phyloP scores from a whole-genome alignment of 2,797 vertebrate species.

The Falco cherrug region DNA sequence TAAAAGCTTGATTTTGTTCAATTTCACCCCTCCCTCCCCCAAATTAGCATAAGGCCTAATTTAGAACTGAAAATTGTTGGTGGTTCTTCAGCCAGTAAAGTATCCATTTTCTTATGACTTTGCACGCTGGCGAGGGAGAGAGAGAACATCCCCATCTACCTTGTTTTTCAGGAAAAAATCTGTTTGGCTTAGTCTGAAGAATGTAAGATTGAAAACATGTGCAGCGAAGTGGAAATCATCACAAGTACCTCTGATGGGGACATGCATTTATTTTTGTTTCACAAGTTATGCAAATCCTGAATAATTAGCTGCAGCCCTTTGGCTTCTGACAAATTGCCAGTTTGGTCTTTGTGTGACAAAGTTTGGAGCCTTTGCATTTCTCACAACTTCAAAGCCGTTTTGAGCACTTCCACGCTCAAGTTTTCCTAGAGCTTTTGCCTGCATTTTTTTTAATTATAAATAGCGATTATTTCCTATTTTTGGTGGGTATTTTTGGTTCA shows the following conservation, averaged over 20 bases:
- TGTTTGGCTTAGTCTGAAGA: conserved; percentile 32
- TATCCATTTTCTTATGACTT: not conserved
- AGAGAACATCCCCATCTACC: not conserved
- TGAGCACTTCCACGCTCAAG: not conserved
- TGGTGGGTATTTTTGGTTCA: not conserved
- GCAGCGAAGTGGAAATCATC: conserved; percentile 49
- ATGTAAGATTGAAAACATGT: conserved; percentile 23
- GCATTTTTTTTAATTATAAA: not conserved
- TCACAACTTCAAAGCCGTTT: not conserved
- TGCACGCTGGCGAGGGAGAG: accelerated
- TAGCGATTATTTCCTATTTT: not conserved
- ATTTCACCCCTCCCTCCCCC: not conserved
- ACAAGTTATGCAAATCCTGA: conserved; percentile 47
- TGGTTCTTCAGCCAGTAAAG: not conserved
- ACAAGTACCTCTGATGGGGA: conserved; percentile 42
- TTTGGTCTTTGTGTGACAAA: not conserved
- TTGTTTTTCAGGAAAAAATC: conserved; percentile 43
- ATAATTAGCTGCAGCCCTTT: conserved; percentile 62
- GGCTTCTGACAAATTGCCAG: conserved; percentile 51
- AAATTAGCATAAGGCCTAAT: not conserved
- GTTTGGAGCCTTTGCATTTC: not conserved
- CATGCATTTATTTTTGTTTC: conserved; percentile 58
- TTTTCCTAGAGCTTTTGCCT: not conserved
- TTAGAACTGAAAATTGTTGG: not conserved
- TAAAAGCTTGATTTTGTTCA: not conserved